Base-by-base conservation (phyloP, 2,797 vertebrate species). In the Amphiprion clarkii region DNA sequence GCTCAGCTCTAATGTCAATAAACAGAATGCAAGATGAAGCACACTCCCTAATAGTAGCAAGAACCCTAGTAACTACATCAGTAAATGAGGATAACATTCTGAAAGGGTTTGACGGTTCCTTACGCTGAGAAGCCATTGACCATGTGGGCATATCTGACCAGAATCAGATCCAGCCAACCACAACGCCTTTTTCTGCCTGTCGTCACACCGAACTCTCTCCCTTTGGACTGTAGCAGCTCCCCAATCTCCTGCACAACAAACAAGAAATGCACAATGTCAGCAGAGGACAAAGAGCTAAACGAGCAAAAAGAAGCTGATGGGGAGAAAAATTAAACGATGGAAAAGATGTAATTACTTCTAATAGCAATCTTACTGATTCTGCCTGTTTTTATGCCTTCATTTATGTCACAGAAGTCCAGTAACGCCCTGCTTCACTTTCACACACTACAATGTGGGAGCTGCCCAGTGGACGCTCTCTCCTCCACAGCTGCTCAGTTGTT, bases 101-200 rank as follows among this genome's bases (percentile, higher is more conserved):
- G 51, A 71, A 67, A 57, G 4, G 1, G 0, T 17, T 17, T 19
- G 57, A 44, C 0, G 12, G 53, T 56, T 74, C 6, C 95, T 96
- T 93, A 96, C 95, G 95, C 95, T 14, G 95, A 91, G 82, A 96
- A 96, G 52, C 95, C 95, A 0, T 96, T 96, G 85, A 96, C 93
- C 95, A 96, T 96, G 87, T 96, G 95, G 63, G 96, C 95, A 21
- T 96, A 96, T 91, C 95, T 83, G 86, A 96, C 95, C 79, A 96
- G 79, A 60, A 96, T 93, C 78, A 96, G 85, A 71, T 96, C 95
- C 84, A 96, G 87, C 95, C 95, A 96, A 23, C 96, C 95, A n/a
- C 96, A 96, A 8, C 95, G 95, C 40, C 95, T 82, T 67, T 63
- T 93, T 4, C 95, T 91, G 84, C 95, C 95, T 0, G 96, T 96